A percentile compares a stretch with the other conserved stretches of the same genome.
Evolutionary conservation across 2,888 invertebrate genomes (phyloP).

Genomic region (Caenorhabditis drosophilae): DNA sequence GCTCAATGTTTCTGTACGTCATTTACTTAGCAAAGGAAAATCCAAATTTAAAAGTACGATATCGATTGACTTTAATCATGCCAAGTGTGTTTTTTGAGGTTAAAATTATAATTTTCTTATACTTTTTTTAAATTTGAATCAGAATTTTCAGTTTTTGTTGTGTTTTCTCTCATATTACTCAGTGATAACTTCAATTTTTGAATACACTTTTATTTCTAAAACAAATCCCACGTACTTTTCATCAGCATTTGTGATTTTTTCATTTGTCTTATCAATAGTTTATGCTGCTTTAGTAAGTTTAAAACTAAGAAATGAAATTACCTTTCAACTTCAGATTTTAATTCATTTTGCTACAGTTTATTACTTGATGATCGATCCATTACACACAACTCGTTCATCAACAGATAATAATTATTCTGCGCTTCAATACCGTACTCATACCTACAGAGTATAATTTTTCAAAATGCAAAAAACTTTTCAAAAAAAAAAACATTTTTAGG

Average conservation of each 20-base stretch:
- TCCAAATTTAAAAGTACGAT: slow-evolving; percentile 11
- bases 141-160: slow-evolving; percentile 15
- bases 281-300: slow-evolving; percentile 19
- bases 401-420: background rate
- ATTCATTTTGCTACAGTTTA: slow-evolving; percentile 22
- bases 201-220: slow-evolving; percentile 10
- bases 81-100: slow-evolving; percentile 36
- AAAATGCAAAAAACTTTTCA: background rate
- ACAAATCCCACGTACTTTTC: slow-evolving; percentile 14
- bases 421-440: background rate
- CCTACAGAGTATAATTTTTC: background rate
- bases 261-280: slow-evolving; percentile 21
- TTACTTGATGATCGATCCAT: slow-evolving; percentile 21
- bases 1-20: slow-evolving; percentile 19
- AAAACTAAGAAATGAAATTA: background rate
- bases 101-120: background rate
- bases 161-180: slow-evolving; percentile 28
- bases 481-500: background rate
- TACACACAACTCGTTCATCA: background rate
- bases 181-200: slow-evolving; percentile 12
- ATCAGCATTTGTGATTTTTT: slow-evolving; percentile 29
- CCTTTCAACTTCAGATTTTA: slow-evolving; percentile 17
- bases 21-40: slow-evolving; percentile 12
- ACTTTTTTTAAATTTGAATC: background rate
- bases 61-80: slow-evolving; percentile 11